These are phyloP conservation scores for Malurus leucopterus DNA, from an alignment of 2,797 vertebrate genomes.

Conservation along the genomic window DNA sequence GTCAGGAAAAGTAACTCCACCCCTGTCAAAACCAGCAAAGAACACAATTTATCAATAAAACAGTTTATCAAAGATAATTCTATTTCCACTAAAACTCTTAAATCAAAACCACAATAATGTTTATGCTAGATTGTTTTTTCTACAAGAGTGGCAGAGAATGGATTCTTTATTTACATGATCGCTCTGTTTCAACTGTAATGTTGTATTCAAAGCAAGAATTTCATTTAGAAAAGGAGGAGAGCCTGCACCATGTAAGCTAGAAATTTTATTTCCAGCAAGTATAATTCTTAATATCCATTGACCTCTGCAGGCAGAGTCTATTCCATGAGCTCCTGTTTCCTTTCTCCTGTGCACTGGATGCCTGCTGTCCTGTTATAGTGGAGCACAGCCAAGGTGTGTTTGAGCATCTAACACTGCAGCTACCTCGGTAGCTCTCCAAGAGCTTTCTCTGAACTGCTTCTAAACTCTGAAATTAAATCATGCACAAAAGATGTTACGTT, in stretches of 20 bases:
- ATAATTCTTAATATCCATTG: background rate
- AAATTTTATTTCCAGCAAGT: background rate
- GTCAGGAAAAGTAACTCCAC: background rate
- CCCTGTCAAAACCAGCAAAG: background rate
- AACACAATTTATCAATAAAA: background rate
- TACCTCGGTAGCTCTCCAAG: background rate
- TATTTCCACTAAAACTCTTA: background rate
- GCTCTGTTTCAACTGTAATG: background rate
- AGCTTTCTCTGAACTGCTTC: background rate
- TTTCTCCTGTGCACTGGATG: background rate
- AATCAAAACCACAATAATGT: background rate
- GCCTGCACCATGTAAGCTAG: background rate
- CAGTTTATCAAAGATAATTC: background rate
- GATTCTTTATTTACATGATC: background rate
- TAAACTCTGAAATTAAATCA: background rate
- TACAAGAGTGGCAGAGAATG: background rate
- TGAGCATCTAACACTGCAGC: background rate
- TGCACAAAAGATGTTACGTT: background rate
- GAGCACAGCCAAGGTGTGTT: background rate
- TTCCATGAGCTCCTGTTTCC: background rate
- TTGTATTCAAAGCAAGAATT: background rate
- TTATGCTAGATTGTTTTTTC: background rate
- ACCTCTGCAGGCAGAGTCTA: background rate
- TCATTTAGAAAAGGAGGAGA: background rate
- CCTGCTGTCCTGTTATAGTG: fast-evolving